Percentiles rank a stretch among this genome's conserved stretches.
Conservation (phyloP, 2,113 vertebrate species). For the Zosterops borbonicus region DNA sequence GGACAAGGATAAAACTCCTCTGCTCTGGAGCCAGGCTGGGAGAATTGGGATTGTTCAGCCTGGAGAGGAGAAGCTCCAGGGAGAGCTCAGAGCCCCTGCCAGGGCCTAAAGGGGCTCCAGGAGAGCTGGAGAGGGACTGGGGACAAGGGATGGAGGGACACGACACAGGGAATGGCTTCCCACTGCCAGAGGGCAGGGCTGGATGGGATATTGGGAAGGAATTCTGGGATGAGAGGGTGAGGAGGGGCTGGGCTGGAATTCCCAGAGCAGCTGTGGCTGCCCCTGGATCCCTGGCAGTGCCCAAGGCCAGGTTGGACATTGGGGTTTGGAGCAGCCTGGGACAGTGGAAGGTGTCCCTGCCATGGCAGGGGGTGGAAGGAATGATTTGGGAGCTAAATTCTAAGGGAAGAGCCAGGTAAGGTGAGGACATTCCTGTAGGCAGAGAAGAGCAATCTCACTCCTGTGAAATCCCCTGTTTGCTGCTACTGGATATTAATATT, state of each 20-base stretch:
- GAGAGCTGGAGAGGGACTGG: not conserved
- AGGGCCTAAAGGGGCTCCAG: not conserved
- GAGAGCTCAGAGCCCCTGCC: not conserved
- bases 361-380: not conserved
- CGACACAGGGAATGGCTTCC: not conserved
- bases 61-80: not conserved
- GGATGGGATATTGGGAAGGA: fast-evolving
- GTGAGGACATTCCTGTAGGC: not conserved
- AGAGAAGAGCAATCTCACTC: not conserved
- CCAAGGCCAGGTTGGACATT: not conserved
- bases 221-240: not conserved
- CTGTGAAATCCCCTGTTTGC: not conserved
- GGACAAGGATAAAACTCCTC: not conserved
- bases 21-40: not conserved
- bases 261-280: not conserved
- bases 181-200: fast-evolving
- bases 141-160: not conserved
- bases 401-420: not conserved
- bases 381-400: not conserved
- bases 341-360: not conserved
- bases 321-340: not conserved
- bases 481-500: not conserved
- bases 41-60: not conserved
- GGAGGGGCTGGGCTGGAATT: not conserved
- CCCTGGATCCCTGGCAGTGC: not conserved